Evolutionary conservation across 2,888 invertebrate genomes (phyloP).

Genomic region (Andrena bicolor): DNA sequence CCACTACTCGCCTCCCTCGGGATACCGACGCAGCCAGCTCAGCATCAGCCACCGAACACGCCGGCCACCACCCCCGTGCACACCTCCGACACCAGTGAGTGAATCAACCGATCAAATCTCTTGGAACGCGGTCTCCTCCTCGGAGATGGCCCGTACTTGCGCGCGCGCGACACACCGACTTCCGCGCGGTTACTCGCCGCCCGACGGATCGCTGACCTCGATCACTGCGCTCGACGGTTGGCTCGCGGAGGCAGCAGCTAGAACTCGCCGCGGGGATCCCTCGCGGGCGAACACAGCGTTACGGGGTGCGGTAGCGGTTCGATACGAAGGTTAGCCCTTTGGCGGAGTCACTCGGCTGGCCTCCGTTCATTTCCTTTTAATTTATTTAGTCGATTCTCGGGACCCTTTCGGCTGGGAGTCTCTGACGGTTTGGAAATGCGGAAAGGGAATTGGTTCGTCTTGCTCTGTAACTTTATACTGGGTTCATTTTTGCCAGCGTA

Average conservation of each 20-base stretch:
- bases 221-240: slow-evolving; percentile 36
- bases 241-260: too few relatives aligned
- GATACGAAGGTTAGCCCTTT: too few relatives aligned
- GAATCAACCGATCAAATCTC: slow-evolving; percentile 68
- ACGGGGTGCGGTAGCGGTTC: background rate
- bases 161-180: slow-evolving; percentile 19
- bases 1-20: slow-evolving; percentile 83
- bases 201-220: slow-evolving; percentile 49
- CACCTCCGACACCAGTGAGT: slow-evolving; percentile 84
- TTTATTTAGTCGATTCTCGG: too few relatives aligned
- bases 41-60: slow-evolving; percentile 68
- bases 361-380: too few relatives aligned
- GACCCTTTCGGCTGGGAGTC: too few relatives aligned
- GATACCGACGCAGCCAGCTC: slow-evolving; percentile 77
- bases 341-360: too few relatives aligned
- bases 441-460: too few relatives aligned
- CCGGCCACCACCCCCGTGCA: slow-evolving; percentile 78
- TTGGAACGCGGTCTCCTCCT: slow-evolving; percentile 25
- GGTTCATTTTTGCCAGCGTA: too few relatives aligned
- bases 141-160: slow-evolving; percentile 21
- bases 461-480: too few relatives aligned
- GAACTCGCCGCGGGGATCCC: too few relatives aligned
- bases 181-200: slow-evolving; percentile 15
- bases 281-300: background rate
- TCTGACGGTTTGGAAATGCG: too few relatives aligned